Evolutionary conservation across 37 sponge, comb jelly and placozoan genomes (phyloP).

Genomic region (Bolinopsis microptera): DNA sequence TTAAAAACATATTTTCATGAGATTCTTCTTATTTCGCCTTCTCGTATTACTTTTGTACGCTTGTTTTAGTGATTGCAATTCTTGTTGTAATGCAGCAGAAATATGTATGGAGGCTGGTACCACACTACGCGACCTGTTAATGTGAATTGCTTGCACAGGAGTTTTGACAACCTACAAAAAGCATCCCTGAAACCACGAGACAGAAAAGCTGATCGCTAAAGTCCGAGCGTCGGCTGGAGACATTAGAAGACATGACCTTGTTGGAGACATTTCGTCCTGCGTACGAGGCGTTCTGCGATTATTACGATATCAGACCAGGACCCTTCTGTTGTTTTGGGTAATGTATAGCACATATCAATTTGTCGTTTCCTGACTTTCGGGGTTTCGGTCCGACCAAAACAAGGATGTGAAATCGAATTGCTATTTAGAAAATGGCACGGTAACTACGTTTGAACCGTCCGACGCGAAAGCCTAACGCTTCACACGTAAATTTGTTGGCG

Average conservation of each 20-base stretch:
- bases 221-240: background rate
- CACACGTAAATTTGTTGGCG: background rate
- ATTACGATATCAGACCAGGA: background rate
- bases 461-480: background rate
- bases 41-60: too few relatives aligned
- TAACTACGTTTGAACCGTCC: background rate
- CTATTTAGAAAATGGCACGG: background rate
- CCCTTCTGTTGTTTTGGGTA: constrained; percentile 19
- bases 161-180: constrained; percentile 21
- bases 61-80: too few relatives aligned
- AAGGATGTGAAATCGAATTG: background rate
- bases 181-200: background rate
- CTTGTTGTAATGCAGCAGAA: too few relatives aligned
- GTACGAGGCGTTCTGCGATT: constrained; percentile 60
- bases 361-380: too few relatives aligned
- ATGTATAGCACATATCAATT: too few relatives aligned
- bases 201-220: background rate
- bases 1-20: too few relatives aligned
- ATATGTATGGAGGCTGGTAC: too few relatives aligned
- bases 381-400: too few relatives aligned
- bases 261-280: constrained; percentile 27
- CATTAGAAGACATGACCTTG: background rate
- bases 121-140: too few relatives aligned
- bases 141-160: too few relatives aligned
- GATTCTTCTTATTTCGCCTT: too few relatives aligned